Evolutionary conservation across 2,888 invertebrate genomes (phyloP).

Genomic region (Dynastes hyllus): DNA sequence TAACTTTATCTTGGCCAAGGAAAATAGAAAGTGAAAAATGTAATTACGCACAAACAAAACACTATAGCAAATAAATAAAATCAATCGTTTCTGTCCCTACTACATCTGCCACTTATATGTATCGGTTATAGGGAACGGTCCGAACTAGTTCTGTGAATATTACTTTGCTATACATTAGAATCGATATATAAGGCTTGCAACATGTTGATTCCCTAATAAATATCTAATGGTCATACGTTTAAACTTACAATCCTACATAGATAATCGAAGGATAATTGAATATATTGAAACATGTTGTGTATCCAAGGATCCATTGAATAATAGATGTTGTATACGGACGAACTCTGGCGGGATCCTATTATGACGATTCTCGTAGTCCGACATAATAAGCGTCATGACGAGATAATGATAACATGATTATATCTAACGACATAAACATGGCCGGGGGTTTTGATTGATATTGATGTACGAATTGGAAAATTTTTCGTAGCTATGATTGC

Average conservation of each 20-base stretch:
- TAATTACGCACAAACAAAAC: background rate
- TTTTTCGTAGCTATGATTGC: slow-evolving; percentile 5
- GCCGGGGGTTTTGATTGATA: slow-evolving; percentile 18
- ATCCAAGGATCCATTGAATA: slow-evolving; percentile 34
- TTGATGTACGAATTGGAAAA: slow-evolving; percentile 19
- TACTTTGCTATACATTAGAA: background rate
- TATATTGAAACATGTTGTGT: slow-evolving; percentile 9
- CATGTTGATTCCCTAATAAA: slow-evolving; percentile 27
- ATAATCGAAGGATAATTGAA: slow-evolving; percentile 20
- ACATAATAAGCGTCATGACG: slow-evolving; percentile 19
- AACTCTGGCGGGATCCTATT: slow-evolving; percentile 4
- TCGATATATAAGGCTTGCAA: background rate
- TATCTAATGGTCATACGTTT: background rate
- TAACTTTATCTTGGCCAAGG: slow-evolving; percentile 42
- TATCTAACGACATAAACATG: slow-evolving; percentile 25
- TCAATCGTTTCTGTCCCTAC: slow-evolving; percentile 10
- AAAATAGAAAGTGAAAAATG: slow-evolving; percentile 45
- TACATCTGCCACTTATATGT: background rate
- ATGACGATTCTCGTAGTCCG: background rate
- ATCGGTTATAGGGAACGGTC: background rate
- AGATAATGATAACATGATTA: slow-evolving; percentile 22
- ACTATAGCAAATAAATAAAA: background rate
- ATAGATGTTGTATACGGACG: background rate
- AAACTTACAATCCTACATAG: background rate
- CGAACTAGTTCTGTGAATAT: background rate